Evolutionary conservation across 2,888 invertebrate genomes (phyloP).

Genomic region (Criorhina ranunculi): DNA sequence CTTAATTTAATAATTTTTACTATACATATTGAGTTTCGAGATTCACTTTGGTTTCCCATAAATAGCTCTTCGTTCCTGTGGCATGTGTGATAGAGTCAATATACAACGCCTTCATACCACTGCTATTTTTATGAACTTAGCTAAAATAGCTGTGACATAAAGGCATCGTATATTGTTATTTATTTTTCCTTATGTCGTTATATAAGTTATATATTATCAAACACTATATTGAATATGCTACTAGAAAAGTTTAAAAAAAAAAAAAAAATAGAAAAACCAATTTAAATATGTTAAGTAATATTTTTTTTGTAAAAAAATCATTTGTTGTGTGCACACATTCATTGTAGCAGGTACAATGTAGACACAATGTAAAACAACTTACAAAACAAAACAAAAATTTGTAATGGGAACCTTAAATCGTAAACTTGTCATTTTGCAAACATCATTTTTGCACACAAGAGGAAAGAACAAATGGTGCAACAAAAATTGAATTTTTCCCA

Average conservation of each 20-base stretch:
- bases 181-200: too few relatives aligned
- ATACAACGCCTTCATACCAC: constrained; percentile 76
- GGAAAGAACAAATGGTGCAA: constrained; percentile 2
- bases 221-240: background rate
- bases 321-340: background rate
- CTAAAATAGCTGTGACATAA: constrained; percentile 74
- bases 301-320: too few relatives aligned
- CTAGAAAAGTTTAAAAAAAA: too few relatives aligned
- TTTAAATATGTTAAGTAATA: too few relatives aligned
- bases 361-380: background rate
- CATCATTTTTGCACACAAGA: background rate
- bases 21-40: background rate
- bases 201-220: background rate
- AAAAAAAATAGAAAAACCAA: too few relatives aligned
- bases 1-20: background rate
- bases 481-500: constrained; percentile 1
- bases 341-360: background rate
- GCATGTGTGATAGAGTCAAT: constrained; percentile 53
- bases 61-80: background rate
- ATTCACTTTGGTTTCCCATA: background rate
- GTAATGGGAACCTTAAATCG: background rate
- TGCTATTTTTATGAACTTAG: constrained; percentile 72
- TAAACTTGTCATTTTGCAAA: background rate
- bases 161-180: constrained; percentile 69
- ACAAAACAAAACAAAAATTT: background rate